phyloP scores from a whole-genome alignment of 2,113 vertebrate species.

The Trichomycterus rosablanca region DNA sequence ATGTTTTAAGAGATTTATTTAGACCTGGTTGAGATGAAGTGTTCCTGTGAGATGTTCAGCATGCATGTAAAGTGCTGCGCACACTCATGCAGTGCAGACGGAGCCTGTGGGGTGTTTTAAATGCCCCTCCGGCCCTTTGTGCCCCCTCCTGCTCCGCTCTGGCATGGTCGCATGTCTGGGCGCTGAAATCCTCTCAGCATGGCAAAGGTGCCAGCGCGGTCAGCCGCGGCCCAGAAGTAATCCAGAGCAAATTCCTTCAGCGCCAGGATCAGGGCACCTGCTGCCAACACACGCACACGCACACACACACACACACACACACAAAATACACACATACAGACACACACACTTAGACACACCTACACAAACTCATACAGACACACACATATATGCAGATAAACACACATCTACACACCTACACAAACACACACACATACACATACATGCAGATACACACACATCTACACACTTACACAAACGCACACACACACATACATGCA shows the following conservation, averaged over 20 bases:
- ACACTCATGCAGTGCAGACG: conserved; percentile 20
- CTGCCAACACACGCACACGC: conserved; percentile 11
- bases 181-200: conserved; percentile 64
- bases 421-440: too few species aligned
- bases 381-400: too few species aligned
- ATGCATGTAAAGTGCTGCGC: conserved; percentile 31
- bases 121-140: conserved; percentile 15
- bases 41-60: conserved; percentile 15
- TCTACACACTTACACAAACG: too few species aligned
- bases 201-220: conserved; percentile 56
- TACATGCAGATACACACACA: too few species aligned
- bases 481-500: too few species aligned
- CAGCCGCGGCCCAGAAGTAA: conserved; percentile 71
- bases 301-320: too few species aligned
- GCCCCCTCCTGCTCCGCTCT: conserved; percentile 19
- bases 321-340: conserved; percentile 16
- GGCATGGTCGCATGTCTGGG: conserved; percentile 45
- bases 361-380: not conserved
- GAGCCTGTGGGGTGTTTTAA: conserved; percentile 34
- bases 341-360: conserved; percentile 9
- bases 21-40: too few species aligned
- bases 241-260: conserved; percentile 74
- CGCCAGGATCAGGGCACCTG: conserved; percentile 59
- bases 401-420: too few species aligned
- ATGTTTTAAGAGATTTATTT: too few species aligned